Percentiles rank a stretch among this genome's conserved stretches.
Conservation (phyloP, 2,888 invertebrate genomes). For the Drosophila percnosoma region DNA sequence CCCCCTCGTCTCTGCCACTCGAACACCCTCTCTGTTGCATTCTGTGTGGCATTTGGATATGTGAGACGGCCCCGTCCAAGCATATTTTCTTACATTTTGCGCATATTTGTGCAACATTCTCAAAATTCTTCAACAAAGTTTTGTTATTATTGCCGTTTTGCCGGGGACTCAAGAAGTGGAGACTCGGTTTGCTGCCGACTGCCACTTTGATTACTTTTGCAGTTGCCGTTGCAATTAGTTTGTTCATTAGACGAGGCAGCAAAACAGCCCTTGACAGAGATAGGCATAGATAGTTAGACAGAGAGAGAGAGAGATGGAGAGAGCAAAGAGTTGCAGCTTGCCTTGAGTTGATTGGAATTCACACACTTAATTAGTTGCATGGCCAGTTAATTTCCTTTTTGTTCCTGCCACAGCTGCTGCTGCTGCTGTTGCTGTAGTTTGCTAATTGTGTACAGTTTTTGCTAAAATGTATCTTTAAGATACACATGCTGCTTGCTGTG, state of each 20-base stretch:
- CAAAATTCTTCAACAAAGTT: conserved; percentile 80
- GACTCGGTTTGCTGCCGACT: conserved; percentile 42
- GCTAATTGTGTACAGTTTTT: conserved; percentile 53
- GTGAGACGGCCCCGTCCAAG: conserved; percentile 57
- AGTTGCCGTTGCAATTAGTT: conserved; percentile 79
- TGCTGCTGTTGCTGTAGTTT: conserved; percentile 11
- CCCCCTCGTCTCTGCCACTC: neutral
- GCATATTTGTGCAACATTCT: conserved; percentile 80
- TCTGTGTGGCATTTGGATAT: conserved; percentile 10
- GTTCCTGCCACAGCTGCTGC: conserved; percentile 33
- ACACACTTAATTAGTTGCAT: conserved; percentile 75
- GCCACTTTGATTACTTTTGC: conserved; percentile 74
- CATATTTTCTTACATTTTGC: conserved; percentile 80
- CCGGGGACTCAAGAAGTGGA: conserved; percentile 35
- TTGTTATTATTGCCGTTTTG: conserved; percentile 79
- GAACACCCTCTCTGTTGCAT: conserved; percentile 2
- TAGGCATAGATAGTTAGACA: conserved; percentile 8
- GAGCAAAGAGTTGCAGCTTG: conserved; percentile 9
- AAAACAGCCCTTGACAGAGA: conserved; percentile 44
- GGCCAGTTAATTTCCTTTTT: conserved; percentile 60
- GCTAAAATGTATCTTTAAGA: conserved; percentile 57
- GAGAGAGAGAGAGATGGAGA: neutral
- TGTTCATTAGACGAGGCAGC: conserved; percentile 75
- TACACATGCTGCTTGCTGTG: conserved; percentile 27
- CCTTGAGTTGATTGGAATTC: conserved; percentile 72